These are phyloP conservation scores for Lydus trimaculatus DNA, from an alignment of 2,888 invertebrate genomes.

Conservation along the genomic window DNA sequence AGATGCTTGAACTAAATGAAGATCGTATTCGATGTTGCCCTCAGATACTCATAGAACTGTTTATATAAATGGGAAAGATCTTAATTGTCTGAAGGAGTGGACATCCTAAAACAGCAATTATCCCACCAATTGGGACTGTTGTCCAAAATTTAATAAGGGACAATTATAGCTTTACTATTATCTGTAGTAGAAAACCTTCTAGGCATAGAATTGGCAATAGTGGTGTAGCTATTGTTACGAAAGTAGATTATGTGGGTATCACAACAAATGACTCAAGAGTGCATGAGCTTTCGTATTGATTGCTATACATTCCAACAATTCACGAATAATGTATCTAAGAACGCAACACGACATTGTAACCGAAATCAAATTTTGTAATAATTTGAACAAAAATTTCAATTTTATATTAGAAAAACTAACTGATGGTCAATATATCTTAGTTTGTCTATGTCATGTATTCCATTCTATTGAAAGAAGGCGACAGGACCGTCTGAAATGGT, in stretches of 20 bases:
- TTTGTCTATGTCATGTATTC: too few species aligned
- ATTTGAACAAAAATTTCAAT: too few species aligned
- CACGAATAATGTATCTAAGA: too few species aligned
- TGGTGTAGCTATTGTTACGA: background rate
- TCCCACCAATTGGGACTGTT: background rate
- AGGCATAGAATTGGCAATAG: background rate
- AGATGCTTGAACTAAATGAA: too few species aligned
- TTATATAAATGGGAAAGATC: background rate
- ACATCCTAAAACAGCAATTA: background rate
- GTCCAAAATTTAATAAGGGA: background rate
- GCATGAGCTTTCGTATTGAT: background rate
- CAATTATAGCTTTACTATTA: background rate
- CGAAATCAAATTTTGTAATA: too few species aligned
- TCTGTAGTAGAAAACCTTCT: background rate
- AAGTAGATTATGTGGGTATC: background rate
- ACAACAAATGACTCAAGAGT: background rate
- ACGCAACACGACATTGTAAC: too few species aligned
- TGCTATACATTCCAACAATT: too few species aligned
- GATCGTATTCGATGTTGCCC: too few species aligned
- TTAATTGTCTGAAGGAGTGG: background rate
- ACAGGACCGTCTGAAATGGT: too few species aligned
- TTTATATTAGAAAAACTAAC: too few species aligned
- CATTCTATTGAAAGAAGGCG: too few species aligned
- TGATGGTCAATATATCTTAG: too few species aligned
- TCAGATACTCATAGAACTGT: background rate